Percentiles rank a stretch among this genome's conserved stretches.
phyloP scores from a whole-genome alignment of 2,888 invertebrate genomes.

The Drosophila heteroneura region DNA sequence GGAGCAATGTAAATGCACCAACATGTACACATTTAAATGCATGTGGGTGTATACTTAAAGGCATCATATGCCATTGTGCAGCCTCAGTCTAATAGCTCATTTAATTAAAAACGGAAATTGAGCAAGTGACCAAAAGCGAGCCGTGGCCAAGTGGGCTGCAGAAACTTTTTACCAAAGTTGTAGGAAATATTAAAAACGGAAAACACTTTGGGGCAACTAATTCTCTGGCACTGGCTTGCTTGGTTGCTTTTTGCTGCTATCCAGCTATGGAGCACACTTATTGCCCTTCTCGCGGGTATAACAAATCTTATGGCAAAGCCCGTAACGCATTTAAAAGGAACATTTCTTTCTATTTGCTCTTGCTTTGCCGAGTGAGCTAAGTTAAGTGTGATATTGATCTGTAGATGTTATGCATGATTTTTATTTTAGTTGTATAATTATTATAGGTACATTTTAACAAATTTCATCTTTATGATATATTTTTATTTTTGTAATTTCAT shows the following conservation, averaged over 20 bases:
- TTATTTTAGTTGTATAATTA: not conserved
- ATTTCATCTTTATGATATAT: not conserved
- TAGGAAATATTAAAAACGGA: slow-evolving; percentile 80
- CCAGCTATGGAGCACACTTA: slow-evolving; percentile 17
- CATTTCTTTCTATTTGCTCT: not conserved
- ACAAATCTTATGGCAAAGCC: slow-evolving; percentile 5
- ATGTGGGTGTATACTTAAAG: slow-evolving; percentile 11
- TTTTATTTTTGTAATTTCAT: not conserved
- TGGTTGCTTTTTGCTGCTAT: slow-evolving; percentile 32
- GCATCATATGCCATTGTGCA: slow-evolving; percentile 33
- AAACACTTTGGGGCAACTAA: slow-evolving; percentile 78
- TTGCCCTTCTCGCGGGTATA: not conserved
- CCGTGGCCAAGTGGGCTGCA: slow-evolving; percentile 61
- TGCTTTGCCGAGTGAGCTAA: not conserved
- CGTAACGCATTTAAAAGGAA: not conserved
- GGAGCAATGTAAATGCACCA: not conserved
- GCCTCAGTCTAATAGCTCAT: slow-evolving; percentile 70
- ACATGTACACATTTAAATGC: slow-evolving; percentile 1
- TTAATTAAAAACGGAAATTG: slow-evolving; percentile 82
- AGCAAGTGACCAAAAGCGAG: slow-evolving; percentile 65
- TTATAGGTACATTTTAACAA: not conserved
- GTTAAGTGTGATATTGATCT: not conserved
- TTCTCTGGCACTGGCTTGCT: slow-evolving; percentile 55
- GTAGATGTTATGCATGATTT: not conserved
- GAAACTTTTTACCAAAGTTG: slow-evolving; percentile 68